Base-by-base conservation (phyloP, 2,113 vertebrate species). In the Amblyornis subalaris region DNA sequence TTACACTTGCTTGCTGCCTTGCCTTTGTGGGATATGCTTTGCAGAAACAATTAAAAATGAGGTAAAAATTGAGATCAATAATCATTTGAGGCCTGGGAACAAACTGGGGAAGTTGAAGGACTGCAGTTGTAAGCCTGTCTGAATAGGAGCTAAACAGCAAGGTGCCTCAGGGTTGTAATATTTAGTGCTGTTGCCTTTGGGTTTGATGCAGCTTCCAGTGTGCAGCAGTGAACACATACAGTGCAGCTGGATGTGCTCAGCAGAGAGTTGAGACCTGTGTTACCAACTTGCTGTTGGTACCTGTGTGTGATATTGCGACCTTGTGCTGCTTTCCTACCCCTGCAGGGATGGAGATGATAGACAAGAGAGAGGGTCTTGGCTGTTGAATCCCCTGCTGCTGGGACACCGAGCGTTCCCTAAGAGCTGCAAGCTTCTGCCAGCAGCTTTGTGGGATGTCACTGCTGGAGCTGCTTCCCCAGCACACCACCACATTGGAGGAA, bases 181-280 rank as follows among this genome's bases (percentile, higher is more conserved):
- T 23, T 47, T 51, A 12, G 42, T 50, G 47, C 67, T 77, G 42
- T 51, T 84, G 79, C 61, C 65, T 85, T 83, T 33, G 73, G 26
- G 33, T 57, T 78, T 76, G 54, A 6, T 81, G 21, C 14, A 62
- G 47, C 28, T 79, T 88, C 25, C 78, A 55, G 23, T 48, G 14
- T 48, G 54, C 35, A 19, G 35, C 62, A 70, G 2, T 7, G 8
- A 13, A 12, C 28, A n/a, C 0, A 0, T 14, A 15, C 8, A 55
- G 58, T 70, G 74, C 62, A 53, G 28, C 36, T 44, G 87, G 53
- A 53, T 51, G 35, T 12, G 31, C 51, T 28, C 42, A 55, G 83
- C 22, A n/a, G 28, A 65, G 55, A 48, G 48, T 7, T 55, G 29
- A 80, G 42, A 26, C 0, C 0, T 12, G 48, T 78, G 14, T 14